Percentiles rank a stretch among this genome's conserved stretches.
phyloP scores from a whole-genome alignment of 1,140 invertebrate species.

The Phymorhynchus buccinoides region DNA sequence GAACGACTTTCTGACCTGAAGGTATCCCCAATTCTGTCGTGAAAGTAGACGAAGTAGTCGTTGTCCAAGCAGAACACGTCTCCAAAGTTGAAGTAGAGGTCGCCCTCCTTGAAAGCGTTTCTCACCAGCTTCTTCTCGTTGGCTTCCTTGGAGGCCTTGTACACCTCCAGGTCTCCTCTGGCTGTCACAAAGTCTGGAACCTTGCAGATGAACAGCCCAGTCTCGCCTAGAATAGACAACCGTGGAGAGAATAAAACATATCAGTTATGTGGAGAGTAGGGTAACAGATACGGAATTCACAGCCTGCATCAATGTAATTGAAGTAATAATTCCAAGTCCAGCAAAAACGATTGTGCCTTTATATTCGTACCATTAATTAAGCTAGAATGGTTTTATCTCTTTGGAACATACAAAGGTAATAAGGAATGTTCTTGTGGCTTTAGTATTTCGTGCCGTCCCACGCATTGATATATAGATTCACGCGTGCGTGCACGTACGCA shows the following conservation, averaged over 20 bases:
- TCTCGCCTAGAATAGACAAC: constrained; percentile 53
- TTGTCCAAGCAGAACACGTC: constrained; percentile 68
- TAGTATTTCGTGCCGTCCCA: too few species aligned
- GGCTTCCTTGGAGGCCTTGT: constrained; percentile 58
- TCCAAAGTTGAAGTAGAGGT: constrained; percentile 66
- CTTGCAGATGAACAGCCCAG: constrained; percentile 53
- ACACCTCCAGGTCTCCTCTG: constrained; percentile 44
- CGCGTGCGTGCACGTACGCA: too few species aligned
- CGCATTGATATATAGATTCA: too few species aligned
- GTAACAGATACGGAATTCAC: too few species aligned
- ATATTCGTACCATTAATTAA: too few species aligned
- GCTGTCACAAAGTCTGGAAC: constrained; percentile 37
- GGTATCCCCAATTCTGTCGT: constrained; percentile 72
- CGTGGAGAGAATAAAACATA: background rate
- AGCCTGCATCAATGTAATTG: too few species aligned
- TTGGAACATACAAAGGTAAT: too few species aligned
- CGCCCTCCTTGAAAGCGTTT: constrained; percentile 60
- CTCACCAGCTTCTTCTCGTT: constrained; percentile 62
- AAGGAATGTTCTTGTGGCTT: too few species aligned
- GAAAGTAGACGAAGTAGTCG: constrained; percentile 70
- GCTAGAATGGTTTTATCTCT: too few species aligned
- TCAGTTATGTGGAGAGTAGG: too few species aligned
- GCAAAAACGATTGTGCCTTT: too few species aligned
- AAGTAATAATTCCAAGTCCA: too few species aligned
- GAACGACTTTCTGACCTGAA: constrained; percentile 58